Percentiles rank a stretch among this genome's conserved stretches.
Conservation (phyloP, 2,113 vertebrate genomes). For the Colinus virginianus region DNA sequence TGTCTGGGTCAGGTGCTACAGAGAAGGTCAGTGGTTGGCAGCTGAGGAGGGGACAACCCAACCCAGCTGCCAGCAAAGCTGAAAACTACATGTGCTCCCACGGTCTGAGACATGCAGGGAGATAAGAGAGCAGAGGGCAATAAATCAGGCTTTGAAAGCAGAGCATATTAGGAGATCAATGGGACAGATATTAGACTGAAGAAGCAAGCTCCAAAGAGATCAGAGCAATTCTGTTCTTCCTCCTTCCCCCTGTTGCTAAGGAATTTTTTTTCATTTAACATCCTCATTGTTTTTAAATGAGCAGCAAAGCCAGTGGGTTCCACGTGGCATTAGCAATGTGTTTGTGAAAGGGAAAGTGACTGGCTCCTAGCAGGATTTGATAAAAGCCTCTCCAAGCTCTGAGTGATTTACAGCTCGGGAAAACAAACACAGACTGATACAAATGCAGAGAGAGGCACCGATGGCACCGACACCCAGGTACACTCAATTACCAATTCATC, state of each 20-base stretch:
- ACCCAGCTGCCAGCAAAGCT: not conserved
- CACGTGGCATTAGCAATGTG: slow-evolving; percentile 44
- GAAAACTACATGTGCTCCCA: not conserved
- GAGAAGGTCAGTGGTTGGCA: not conserved
- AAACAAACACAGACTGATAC: slow-evolving; percentile 72
- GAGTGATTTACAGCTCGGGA: slow-evolving; percentile 65
- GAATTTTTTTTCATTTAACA: slow-evolving; percentile 24
- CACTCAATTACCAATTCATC: slow-evolving; percentile 73
- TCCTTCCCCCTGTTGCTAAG: not conserved
- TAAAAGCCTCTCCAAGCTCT: slow-evolving; percentile 70
- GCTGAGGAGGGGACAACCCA: not conserved
- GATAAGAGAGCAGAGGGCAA: not conserved
- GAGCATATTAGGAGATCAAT: slow-evolving; percentile 31
- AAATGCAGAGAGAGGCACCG: slow-evolving; percentile 54
- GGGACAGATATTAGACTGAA: slow-evolving; percentile 43
- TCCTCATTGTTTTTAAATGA: slow-evolving; percentile 67
- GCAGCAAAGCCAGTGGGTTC: slow-evolving; percentile 42
- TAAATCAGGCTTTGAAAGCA: slow-evolving; percentile 48
- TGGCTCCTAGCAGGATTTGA: slow-evolving; percentile 63
- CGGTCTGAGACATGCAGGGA: not conserved
- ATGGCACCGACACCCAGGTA: slow-evolving; percentile 45
- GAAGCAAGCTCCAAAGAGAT: not conserved
- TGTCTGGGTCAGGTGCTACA: not conserved
- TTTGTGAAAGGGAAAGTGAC: slow-evolving; percentile 56
- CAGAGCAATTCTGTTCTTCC: slow-evolving; percentile 19